Percentiles rank a stretch among this genome's conserved stretches.
These are phyloP conservation scores for Prenolepis imparis DNA, from an alignment of 2,888 invertebrate genomes.

Conservation along the genomic window DNA sequence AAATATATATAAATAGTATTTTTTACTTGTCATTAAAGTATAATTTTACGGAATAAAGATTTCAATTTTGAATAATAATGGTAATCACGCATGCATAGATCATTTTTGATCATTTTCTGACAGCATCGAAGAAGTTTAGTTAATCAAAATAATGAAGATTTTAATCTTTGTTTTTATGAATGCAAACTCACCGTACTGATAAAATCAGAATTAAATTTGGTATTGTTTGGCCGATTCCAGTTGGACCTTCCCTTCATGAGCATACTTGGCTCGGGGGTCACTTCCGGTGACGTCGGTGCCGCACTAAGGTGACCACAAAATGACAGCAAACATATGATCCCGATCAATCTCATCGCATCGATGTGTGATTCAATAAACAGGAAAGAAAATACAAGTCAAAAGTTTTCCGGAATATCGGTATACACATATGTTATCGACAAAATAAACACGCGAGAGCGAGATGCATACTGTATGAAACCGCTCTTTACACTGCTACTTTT, in stretches of 20 bases:
- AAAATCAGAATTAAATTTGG: slow-evolving; percentile 49
- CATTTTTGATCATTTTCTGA: no score
- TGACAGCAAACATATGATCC: neutral
- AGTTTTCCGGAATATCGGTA: neutral
- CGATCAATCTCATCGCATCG: neutral
- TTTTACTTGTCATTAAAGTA: no score
- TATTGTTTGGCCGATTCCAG: neutral
- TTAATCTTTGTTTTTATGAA: no score
- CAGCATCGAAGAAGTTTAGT: no score
- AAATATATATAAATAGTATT: no score
- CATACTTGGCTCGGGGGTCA: neutral
- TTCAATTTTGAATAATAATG: no score
- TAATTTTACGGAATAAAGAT: no score
- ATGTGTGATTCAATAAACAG: neutral
- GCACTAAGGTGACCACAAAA: neutral
- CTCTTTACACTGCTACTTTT: no score
- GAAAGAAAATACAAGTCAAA: neutral
- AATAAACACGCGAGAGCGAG: neutral
- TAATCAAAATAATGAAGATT: no score
- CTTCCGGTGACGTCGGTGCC: neutral
- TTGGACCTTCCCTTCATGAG: neutral
- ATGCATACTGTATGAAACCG: no score
- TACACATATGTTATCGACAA: neutral
- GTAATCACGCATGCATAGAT: no score
- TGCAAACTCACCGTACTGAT: slow-evolving; percentile 60